phyloP scores from a whole-genome alignment of 2,888 invertebrate species.

The Chouioia cunea region DNA sequence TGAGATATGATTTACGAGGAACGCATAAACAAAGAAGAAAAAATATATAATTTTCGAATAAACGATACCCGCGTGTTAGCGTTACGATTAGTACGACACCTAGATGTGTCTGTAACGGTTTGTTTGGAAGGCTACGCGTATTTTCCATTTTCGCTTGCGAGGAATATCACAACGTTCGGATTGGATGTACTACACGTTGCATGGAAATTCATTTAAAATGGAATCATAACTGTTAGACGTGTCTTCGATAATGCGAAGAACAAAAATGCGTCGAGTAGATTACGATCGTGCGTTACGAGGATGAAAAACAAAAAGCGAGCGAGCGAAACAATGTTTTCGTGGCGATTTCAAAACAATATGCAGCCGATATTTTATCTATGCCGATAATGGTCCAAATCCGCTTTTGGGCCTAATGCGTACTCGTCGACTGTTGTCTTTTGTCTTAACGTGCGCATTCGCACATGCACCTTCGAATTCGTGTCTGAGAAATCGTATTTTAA shows the following conservation, averaged over 20 bases:
- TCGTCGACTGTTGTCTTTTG: slow-evolving; percentile 32
- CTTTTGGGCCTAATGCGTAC: slow-evolving; percentile 15
- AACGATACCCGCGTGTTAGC: background rate
- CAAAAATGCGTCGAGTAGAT: too few species aligned
- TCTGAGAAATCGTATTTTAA: too few species aligned
- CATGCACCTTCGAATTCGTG: background rate
- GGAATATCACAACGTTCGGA: too few species aligned
- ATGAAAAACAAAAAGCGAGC: slow-evolving; percentile 5
- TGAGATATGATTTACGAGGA: slow-evolving; percentile 15
- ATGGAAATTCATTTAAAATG: too few species aligned
- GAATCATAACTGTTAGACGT: too few species aligned
- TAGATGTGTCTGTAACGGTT: too few species aligned
- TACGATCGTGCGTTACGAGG: slow-evolving; percentile 2
- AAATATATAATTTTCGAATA: slow-evolving; percentile 1
- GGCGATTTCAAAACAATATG: too few species aligned
- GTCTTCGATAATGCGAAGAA: too few species aligned
- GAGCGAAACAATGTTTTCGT: too few species aligned
- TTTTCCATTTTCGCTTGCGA: background rate
- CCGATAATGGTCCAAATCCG: slow-evolving; percentile 31
- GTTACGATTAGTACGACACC: background rate
- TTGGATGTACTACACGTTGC: too few species aligned
- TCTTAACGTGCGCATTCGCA: slow-evolving; percentile 15
- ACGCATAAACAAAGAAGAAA: slow-evolving; percentile 3
- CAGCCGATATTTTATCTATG: background rate
- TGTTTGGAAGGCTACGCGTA: background rate